Evolutionary conservation across 2,797 vertebrate species (phyloP).

Genomic region (Dallia pectoralis): DNA sequence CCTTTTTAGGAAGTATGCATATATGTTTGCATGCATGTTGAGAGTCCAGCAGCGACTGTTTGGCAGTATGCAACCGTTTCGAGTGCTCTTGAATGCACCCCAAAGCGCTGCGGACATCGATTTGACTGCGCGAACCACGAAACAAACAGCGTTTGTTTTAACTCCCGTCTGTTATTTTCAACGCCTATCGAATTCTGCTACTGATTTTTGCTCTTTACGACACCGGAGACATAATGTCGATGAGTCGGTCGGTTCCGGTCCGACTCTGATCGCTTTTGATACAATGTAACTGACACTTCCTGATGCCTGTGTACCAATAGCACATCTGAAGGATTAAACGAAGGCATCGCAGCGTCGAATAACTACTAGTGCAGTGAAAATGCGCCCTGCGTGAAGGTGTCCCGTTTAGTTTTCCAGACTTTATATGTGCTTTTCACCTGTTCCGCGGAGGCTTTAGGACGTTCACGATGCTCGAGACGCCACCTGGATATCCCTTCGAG

Average conservation of each 20-base stretch:
- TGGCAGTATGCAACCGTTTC: not conserved
- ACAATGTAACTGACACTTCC: slow-evolving; percentile 10
- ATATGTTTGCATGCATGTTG: not conserved
- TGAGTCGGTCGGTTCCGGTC: not conserved
- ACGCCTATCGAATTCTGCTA: not conserved
- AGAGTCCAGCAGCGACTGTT: not conserved
- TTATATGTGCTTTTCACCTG: not conserved
- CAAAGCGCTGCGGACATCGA: too few relatives aligned
- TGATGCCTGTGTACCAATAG: slow-evolving; percentile 5
- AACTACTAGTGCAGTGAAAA: not conserved
- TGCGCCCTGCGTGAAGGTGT: not conserved
- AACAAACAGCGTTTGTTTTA: not conserved
- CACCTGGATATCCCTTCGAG: slow-evolving; percentile 92
- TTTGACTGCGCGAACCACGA: slow-evolving; percentile 10
- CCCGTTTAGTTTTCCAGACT: not conserved
- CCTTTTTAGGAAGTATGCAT: not conserved
- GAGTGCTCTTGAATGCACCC: slow-evolving; percentile 2
- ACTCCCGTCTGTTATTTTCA: not conserved
- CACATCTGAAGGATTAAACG: not conserved
- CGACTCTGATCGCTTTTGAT: not conserved
- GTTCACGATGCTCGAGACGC: slow-evolving; percentile 71
- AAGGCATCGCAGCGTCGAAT: not conserved
- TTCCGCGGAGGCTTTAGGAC: not conserved
- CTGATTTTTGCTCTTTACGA: slow-evolving; percentile 1
- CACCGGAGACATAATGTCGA: not conserved